Conservation (phyloP, 2,888 invertebrate species). For the Agrotis puta region DNA sequence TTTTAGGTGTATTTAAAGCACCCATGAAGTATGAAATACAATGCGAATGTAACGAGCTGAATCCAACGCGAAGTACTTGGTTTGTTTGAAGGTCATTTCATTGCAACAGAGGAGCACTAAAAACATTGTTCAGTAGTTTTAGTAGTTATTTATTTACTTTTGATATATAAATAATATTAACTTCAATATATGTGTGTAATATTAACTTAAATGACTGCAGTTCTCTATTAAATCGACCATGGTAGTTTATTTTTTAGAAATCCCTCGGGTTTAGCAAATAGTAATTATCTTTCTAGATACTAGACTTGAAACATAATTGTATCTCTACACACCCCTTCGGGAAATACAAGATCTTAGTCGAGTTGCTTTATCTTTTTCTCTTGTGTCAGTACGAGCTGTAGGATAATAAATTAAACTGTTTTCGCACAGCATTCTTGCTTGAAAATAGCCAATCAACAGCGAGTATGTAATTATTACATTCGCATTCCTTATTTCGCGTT, state of each 20-base stretch:
- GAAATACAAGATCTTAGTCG: conserved; percentile 14
- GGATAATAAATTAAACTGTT: too few species aligned
- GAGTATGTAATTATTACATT: background rate
- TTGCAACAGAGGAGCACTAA: background rate
- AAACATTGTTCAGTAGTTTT: background rate
- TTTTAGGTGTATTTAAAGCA: background rate
- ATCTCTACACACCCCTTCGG: conserved; percentile 1
- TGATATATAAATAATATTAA: too few species aligned
- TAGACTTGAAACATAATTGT: conserved; percentile 9
- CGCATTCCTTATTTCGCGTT: background rate
- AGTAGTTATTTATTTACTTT: too few species aligned
- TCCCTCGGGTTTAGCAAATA: background rate
- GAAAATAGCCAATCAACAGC: background rate
- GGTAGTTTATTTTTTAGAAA: too few species aligned
- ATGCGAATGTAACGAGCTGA: conserved; percentile 2
- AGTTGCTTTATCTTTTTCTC: background rate
- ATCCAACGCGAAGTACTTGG: background rate
- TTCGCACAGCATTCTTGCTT: background rate
- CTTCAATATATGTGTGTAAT: too few species aligned
- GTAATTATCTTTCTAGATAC: conserved; percentile 7
- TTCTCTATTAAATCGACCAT: too few species aligned
- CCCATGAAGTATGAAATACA: conserved; percentile 7
- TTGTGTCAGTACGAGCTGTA: background rate
- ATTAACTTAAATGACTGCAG: too few species aligned
- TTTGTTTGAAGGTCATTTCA: conserved; percentile 5